Conservation (phyloP, 2,113 vertebrate species). For the Anseranas semipalmata region DNA sequence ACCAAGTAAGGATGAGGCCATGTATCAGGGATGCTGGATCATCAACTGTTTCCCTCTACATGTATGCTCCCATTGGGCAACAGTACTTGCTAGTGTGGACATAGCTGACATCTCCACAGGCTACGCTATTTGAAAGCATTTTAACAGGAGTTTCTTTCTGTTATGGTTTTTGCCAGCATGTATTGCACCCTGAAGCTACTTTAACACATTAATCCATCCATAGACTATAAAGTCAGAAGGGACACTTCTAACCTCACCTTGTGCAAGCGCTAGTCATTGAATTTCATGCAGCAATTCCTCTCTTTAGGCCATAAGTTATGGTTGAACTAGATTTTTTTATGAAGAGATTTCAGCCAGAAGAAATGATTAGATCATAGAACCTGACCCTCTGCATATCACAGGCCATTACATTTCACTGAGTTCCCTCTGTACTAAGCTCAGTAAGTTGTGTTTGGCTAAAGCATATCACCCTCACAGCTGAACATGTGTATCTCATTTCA, state of each 20-base stretch:
- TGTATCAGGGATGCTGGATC: fast-evolving
- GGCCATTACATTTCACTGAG: conserved; percentile 28
- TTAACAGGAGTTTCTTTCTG: background rate
- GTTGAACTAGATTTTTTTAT: conserved; percentile 51
- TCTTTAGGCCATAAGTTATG: conserved; percentile 42
- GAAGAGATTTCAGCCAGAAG: conserved; percentile 56
- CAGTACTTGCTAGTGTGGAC: background rate
- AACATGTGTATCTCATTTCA: conserved; percentile 61
- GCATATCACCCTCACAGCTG: conserved; percentile 23
- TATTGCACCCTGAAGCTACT: conserved; percentile 37
- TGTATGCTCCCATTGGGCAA: background rate
- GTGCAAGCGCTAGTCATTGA: background rate
- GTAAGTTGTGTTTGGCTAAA: conserved; percentile 57
- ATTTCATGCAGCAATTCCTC: conserved; percentile 31
- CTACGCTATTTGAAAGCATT: background rate
- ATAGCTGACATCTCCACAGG: background rate
- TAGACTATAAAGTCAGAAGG: conserved; percentile 46
- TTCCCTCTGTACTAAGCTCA: conserved; percentile 38
- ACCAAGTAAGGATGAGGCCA: fast-evolving
- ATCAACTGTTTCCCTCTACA: background rate
- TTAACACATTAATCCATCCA: conserved; percentile 17
- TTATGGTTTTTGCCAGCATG: background rate
- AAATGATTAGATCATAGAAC: conserved; percentile 61
- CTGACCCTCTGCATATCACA: conserved; percentile 53
- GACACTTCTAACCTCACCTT: conserved; percentile 25